Conservation (phyloP, 2,113 vertebrate genomes). For the Cyprichromis sp. region DNA sequence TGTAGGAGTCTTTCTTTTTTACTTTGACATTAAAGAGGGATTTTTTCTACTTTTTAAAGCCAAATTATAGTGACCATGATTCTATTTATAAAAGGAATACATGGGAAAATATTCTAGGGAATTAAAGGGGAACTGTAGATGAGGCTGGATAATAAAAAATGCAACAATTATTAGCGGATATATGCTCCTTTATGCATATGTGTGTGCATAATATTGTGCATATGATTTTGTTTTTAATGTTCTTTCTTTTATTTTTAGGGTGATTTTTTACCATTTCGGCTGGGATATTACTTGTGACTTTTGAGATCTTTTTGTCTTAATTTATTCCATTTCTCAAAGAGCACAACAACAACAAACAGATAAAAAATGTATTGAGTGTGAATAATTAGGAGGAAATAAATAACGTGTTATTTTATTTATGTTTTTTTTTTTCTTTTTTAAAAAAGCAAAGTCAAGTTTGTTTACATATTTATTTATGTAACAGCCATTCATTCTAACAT, state of each 20-base stretch:
- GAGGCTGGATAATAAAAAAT: background rate
- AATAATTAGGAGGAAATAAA: background rate
- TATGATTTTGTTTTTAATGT: background rate
- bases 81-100: background rate
- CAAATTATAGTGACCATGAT: background rate
- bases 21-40: background rate
- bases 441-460: background rate
- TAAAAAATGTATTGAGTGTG: background rate
- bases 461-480: background rate
- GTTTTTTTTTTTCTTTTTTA: fast-evolving
- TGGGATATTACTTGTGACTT: background rate
- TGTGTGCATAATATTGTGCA: background rate
- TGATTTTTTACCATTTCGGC: background rate
- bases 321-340: background rate
- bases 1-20: background rate
- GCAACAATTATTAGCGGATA: fast-evolving
- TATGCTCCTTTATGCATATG: background rate
- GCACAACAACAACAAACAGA: background rate
- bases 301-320: background rate
- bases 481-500: background rate
- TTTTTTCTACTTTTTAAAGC: background rate
- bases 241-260: background rate
- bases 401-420: background rate
- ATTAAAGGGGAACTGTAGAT: background rate
- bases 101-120: fast-evolving